Percentiles rank a stretch among this genome's conserved stretches.
Conservation (phyloP, 2,888 invertebrate genomes). For the Ptilodon capucinus region DNA sequence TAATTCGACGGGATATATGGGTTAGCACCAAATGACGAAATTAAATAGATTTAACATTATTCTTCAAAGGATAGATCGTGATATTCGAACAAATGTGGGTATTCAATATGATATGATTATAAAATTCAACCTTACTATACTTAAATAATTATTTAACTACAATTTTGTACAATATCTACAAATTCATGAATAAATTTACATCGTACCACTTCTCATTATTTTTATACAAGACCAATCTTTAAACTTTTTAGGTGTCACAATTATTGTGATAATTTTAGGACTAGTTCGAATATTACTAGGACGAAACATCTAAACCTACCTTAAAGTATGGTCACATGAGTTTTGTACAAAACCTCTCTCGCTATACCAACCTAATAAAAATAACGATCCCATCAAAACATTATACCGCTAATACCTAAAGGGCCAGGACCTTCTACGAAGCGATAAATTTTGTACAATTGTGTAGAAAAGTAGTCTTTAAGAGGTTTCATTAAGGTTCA, state of each 20-base stretch:
- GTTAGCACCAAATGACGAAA: slow-evolving; percentile 64
- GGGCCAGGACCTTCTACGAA: slow-evolving; percentile 47
- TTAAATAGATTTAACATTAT: slow-evolving; percentile 8
- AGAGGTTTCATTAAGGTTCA: slow-evolving; percentile 45
- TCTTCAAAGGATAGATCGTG: slow-evolving; percentile 18
- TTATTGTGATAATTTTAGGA: slow-evolving; percentile 61
- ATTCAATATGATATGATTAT: slow-evolving; percentile 76
- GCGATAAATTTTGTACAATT: slow-evolving; percentile 62
- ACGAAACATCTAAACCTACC: slow-evolving; percentile 70
- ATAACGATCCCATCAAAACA: slow-evolving; percentile 45
- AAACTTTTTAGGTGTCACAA: slow-evolving; percentile 35
- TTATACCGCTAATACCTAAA: slow-evolving; percentile 41
- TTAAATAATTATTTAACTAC: slow-evolving; percentile 67
- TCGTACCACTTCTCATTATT: slow-evolving; percentile 47
- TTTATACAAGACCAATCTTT: slow-evolving; percentile 41
- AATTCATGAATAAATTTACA: slow-evolving; percentile 62
- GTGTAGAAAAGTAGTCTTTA: slow-evolving; percentile 65
- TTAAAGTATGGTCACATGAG: slow-evolving; percentile 68
- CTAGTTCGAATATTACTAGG: slow-evolving; percentile 80
- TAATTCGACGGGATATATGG: slow-evolving; percentile 30
- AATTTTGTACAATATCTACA: slow-evolving; percentile 79
- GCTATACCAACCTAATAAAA: slow-evolving; percentile 41
- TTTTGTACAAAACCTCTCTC: slow-evolving; percentile 69
- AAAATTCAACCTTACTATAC: slow-evolving; percentile 74
- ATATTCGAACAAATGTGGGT: slow-evolving; percentile 54